Evolutionary conservation across 1,140 invertebrate species (phyloP).

Genomic region (Cheumatopsyche charites): DNA sequence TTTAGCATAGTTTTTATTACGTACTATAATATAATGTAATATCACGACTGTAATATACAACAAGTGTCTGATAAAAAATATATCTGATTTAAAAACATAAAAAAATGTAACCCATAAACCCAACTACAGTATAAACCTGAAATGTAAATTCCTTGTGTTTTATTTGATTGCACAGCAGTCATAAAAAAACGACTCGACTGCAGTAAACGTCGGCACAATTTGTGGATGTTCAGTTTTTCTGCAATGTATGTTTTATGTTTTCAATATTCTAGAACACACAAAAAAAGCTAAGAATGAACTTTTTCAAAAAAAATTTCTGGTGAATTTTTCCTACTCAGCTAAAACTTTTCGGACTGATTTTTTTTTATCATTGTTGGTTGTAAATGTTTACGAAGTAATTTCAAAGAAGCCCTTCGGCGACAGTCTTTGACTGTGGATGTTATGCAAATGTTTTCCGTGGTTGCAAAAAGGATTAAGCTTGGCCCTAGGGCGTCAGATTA

Average conservation of each 20-base stretch:
- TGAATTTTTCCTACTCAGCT: background rate
- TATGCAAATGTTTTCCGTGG: slow-evolving; percentile 18
- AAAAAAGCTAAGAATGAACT: background rate
- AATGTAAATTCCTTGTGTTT: too few relatives aligned
- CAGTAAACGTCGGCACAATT: too few relatives aligned
- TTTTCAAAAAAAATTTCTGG: background rate
- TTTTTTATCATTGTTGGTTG: slow-evolving; percentile 19
- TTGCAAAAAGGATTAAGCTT: slow-evolving; percentile 9
- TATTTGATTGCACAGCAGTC: too few relatives aligned
- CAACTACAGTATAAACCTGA: too few relatives aligned
- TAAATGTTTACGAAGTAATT: slow-evolving; percentile 28
- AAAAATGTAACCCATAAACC: too few relatives aligned
- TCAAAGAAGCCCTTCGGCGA: slow-evolving; percentile 15
- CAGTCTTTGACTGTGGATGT: slow-evolving; percentile 6
- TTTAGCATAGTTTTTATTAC: too few relatives aligned
- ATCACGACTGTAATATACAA: background rate
- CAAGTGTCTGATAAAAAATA: background rate
- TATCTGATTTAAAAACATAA: too few relatives aligned
- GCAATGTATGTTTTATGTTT: slow-evolving; percentile 2
- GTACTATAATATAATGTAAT: background rate
- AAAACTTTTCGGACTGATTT: slow-evolving; percentile 5
- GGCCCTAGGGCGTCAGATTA: background rate
- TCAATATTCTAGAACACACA: slow-evolving; percentile 8
- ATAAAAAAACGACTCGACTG: too few relatives aligned
- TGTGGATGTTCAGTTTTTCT: background rate